These are phyloP conservation scores for Andrena praecox DNA, from an alignment of 2,888 invertebrate species.

Conservation along the genomic window DNA sequence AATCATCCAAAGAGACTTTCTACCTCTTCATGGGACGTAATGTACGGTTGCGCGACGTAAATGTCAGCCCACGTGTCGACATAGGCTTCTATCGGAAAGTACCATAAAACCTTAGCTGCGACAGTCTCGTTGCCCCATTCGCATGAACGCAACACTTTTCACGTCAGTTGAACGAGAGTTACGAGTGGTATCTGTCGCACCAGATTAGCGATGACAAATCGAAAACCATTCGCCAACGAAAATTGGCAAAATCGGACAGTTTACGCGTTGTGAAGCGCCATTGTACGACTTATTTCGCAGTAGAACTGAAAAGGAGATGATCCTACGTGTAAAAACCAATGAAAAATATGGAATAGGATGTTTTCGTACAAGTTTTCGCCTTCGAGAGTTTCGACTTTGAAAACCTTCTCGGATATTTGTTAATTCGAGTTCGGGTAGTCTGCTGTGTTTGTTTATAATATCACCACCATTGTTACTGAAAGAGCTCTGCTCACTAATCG, in stretches of 20 bases:
- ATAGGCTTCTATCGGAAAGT: constrained; percentile 31
- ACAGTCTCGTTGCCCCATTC: constrained; percentile 23
- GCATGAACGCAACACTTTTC: constrained; percentile 20
- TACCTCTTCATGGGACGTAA: constrained; percentile 31
- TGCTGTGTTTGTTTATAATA: no score
- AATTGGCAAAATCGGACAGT: background rate
- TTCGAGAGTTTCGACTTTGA: no score
- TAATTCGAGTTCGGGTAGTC: no score
- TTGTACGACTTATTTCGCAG: background rate
- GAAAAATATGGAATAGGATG: no score
- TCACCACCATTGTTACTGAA: no score
- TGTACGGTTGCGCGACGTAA: constrained; percentile 40
- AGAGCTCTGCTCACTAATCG: no score
- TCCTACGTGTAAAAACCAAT: no score
- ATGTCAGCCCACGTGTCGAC: constrained; percentile 50
- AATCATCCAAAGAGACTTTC: constrained; percentile 47
- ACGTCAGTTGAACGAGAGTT: background rate
- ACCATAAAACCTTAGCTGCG: constrained; percentile 31
- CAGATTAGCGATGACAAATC: background rate
- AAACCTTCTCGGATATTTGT: no score
- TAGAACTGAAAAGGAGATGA: no score
- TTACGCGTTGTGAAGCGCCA: background rate
- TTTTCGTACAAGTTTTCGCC: no score
- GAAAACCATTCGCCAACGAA: background rate
- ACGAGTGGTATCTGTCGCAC: background rate